Evolutionary conservation across 1,140 invertebrate genomes (phyloP), one percentile per base, ranked within the genome.

Genomic region (Penaeus chinensis): DNA sequence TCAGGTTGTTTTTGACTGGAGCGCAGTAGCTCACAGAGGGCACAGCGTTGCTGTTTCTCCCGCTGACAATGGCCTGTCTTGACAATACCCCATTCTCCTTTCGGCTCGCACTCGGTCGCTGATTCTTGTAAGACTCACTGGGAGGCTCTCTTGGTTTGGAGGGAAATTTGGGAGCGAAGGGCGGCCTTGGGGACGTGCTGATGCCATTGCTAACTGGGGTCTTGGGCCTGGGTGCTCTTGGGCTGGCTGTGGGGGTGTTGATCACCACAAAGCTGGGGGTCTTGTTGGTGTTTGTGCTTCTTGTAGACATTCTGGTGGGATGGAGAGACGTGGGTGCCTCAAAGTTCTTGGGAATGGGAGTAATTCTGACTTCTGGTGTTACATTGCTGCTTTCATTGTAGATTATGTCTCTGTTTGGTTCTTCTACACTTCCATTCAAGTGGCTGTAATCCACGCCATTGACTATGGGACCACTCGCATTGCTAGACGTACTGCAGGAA

Each of bases 191-290:
- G n/a, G 86, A 83, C 20, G 69, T 63, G 65, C 66, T 82, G 60
- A 76, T 78, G 79, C 63, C 62, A 54, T 60, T 65, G 8, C 18
- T 66, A 27, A 82, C n/a, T 20, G 86, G 80, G 13, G 86, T 87
- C 47, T 87, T 87, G 18, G 81, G 81, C 2, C 86, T 77, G 10
- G 86, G 81, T 16, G 66, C 65, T 76, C 86, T 74, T 61, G 86
- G 86, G 60, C 86, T 87, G 32, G 80, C 86, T n/a, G 81, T 77
- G 24, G 86, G 86, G 19, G 86, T 87, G 54, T 87, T 87, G 47
- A 87, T 87, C 20, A 87, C 80, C 10, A 87, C 86, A 83, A 87
- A 87, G 32, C 86, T 87, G 42, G 86, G 78, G 13, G 86, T 87
- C n/a, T 87, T 87, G 81, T 87, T 87, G 61, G 86, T 69, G 62